Evolutionary conservation across 2,888 invertebrate species (phyloP), one percentile per base, ranked within the genome.

Genomic region (Xestia xanthographa): DNA sequence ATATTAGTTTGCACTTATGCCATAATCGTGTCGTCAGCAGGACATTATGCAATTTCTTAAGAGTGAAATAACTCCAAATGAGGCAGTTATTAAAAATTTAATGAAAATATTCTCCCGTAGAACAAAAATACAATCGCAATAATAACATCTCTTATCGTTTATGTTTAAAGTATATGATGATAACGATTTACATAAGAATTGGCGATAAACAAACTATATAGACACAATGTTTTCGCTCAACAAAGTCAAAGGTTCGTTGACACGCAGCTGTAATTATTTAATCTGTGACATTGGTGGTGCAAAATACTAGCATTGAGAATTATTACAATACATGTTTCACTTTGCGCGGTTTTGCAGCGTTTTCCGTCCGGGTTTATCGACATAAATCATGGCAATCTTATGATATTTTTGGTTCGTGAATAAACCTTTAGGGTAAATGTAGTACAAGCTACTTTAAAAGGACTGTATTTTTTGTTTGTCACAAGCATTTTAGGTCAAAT

Each of bases 141-240:
- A 75, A 78, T 56, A 86, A 65, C 60, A 74, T 81, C 73, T 77
- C 73, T 86, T 87, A 86, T 87, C 86, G 63, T 79, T 45, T 77
- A 74, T 77, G 65, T 72, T 79, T 75, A 67, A 80, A 77, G 66
- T 66, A 77, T 83, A 77, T 73, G 72, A 79, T 38, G 83, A 90
- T 89, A 90, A 86, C 67, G 68, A 89, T 92, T 90, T 90, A 91
- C 90, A 92, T 92, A 92, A 91, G 88, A 90, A 91, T 86, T 86
- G 89, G 82, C 83, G 88, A 88, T 85, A 90, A 84, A 82, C 82
- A 87, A 84, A 87, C 82, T 75, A 38, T 67, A 79, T 67, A 77
- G 73, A 75, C 72, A 79, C 79, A 87, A 86, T 85, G 89, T 89
- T 85, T 89, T 86, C 71, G 82, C 86, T 86, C 78, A 82, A 79